Evolutionary conservation across 2,113 vertebrate species (phyloP).

Genomic region (Marcusenius ussheri): DNA sequence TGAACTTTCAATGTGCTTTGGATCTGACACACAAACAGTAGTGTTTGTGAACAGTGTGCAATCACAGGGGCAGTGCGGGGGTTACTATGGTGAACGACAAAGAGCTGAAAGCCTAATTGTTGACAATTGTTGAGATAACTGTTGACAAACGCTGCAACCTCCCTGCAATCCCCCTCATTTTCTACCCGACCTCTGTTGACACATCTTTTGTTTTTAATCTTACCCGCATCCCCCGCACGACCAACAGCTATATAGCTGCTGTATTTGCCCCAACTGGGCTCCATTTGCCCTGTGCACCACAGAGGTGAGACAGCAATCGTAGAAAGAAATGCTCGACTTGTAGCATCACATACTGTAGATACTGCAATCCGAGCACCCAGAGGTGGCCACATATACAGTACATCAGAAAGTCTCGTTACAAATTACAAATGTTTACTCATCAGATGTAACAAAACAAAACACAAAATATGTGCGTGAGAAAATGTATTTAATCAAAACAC

Average conservation of each 20-base stretch:
- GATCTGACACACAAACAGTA: neutral
- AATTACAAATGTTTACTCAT: neutral
- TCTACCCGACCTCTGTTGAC: neutral
- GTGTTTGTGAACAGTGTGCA: neutral
- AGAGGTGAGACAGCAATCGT: neutral
- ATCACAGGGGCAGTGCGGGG: neutral
- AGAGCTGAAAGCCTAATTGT: neutral
- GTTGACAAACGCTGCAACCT: neutral
- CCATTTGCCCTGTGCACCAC: neutral
- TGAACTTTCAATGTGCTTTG: neutral
- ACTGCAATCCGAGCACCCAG: neutral
- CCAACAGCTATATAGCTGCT: neutral
- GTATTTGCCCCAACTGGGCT: neutral
- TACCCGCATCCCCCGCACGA: neutral
- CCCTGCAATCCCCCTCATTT: neutral
- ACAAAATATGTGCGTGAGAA: neutral
- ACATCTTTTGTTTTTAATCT: neutral
- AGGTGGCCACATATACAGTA: neutral
- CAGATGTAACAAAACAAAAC: neutral
- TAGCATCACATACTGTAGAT: neutral
- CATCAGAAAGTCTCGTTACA: neutral
- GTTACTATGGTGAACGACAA: neutral
- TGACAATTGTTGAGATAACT: neutral
- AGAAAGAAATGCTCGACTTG: neutral
- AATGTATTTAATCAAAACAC: neutral